Evolutionary conservation across 2,113 vertebrate genomes (phyloP).

Genomic region (Collichthys lucidus): DNA sequence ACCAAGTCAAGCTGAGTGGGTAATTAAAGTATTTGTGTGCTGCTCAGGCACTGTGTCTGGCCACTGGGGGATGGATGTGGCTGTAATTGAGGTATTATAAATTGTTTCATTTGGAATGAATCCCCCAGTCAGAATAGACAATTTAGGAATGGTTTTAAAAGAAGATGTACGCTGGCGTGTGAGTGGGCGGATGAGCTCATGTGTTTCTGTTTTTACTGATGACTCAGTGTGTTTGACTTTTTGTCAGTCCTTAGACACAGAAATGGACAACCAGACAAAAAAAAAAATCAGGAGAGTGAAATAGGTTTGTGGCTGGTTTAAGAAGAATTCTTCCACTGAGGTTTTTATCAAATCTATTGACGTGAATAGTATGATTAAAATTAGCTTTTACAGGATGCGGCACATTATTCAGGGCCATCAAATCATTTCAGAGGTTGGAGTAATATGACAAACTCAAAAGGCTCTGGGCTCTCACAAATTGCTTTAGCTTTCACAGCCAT

Average conservation of each 20-base stretch:
- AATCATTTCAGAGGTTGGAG: not conserved
- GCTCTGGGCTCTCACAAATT: not conserved
- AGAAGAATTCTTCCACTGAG: not conserved
- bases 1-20: constrained; percentile 66
- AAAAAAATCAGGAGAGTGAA: not conserved
- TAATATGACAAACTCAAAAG: constrained; percentile 12
- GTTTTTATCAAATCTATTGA: constrained; percentile 6
- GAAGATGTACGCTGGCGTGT: constrained; percentile 13
- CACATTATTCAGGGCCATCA: constrained; percentile 23
- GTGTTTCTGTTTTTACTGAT: not conserved
- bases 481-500: constrained; percentile 8
- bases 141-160: constrained; percentile 47
- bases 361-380: constrained; percentile 1
- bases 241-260: constrained; percentile 8
- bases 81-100: constrained; percentile 71
- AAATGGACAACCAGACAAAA: not conserved
- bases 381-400: constrained; percentile 14
- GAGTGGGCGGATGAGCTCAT: not conserved
- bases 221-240: constrained; percentile 14
- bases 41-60: constrained; percentile 58
- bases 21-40: constrained; percentile 74
- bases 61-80: constrained; percentile 55
- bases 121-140: constrained; percentile 52
- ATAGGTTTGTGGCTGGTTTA: not conserved
- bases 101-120: constrained; percentile 61